phyloP scores from a whole-genome alignment of 2,797 vertebrate species.

The Lepilemur septentrionalis region DNA sequence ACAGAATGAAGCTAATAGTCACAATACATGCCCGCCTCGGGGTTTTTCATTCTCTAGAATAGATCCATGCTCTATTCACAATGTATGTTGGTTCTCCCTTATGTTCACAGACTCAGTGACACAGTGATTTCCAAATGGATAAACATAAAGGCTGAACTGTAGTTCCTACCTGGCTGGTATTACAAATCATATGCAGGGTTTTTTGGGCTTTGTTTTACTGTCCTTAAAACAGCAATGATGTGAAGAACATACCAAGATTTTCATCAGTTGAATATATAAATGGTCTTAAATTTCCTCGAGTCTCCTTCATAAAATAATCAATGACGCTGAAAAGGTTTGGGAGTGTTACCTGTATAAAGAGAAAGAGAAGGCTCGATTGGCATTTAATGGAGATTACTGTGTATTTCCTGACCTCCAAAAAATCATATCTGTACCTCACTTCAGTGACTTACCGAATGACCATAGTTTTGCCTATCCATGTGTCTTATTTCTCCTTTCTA shows the following conservation, averaged over 20 bases:
- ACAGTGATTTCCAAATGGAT: background rate
- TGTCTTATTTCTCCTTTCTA: background rate
- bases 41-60: background rate
- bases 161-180: background rate
- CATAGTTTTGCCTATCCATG: background rate
- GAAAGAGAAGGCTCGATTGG: background rate
- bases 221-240: background rate
- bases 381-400: background rate
- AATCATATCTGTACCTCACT: background rate
- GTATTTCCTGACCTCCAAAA: background rate
- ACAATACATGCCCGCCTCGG: background rate
- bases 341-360: conserved; percentile 75
- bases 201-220: background rate
- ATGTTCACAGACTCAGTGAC: background rate
- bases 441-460: background rate
- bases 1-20: background rate
- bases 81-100: background rate
- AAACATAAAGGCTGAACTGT: background rate
- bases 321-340: conserved; percentile 82
- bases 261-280: conserved; percentile 62
- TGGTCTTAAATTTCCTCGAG: conserved; percentile 78
- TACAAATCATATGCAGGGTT: background rate
- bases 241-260: conserved; percentile 51
- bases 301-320: conserved; percentile 83
- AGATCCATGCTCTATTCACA: background rate